These are phyloP conservation scores for Strigops habroptila DNA, from an alignment of 2,113 vertebrate species.

Conservation along the genomic window DNA sequence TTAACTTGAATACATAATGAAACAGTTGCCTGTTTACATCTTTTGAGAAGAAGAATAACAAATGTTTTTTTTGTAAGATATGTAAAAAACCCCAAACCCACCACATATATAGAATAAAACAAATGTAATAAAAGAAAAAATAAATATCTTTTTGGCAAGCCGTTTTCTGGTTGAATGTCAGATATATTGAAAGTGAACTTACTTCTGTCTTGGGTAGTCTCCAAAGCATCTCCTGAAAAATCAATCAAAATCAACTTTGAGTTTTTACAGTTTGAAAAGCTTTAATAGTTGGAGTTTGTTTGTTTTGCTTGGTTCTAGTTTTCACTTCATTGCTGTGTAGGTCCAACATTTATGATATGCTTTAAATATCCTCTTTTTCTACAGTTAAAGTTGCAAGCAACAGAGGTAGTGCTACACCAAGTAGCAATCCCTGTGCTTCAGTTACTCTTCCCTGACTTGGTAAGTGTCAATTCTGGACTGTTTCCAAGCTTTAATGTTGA, in stretches of 20 bases:
- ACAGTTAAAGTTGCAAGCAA: neutral
- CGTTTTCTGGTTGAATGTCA: neutral
- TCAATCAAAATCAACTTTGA: neutral
- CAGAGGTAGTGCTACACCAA: neutral
- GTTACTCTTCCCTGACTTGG: neutral
- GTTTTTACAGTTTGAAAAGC: neutral
- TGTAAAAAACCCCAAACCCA: neutral
- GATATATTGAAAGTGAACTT: neutral
- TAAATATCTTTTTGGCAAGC: neutral
- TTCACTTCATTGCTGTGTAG: neutral
- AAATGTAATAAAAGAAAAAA: neutral
- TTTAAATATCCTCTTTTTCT: neutral
- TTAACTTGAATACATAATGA: neutral
- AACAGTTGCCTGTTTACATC: neutral
- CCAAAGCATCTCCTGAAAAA: neutral
- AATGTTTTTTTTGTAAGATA: neutral
- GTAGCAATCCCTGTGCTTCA: neutral
- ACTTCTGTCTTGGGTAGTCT: neutral
- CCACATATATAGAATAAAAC: rapidly evolving
- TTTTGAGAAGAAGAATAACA: neutral
- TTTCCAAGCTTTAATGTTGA: neutral
- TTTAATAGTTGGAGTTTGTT: neutral
- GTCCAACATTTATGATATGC: neutral
- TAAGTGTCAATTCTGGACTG: neutral
- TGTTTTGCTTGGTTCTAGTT: neutral